Base-by-base conservation (phyloP, 2,797 vertebrate species). In the Mus spretus region DNA sequence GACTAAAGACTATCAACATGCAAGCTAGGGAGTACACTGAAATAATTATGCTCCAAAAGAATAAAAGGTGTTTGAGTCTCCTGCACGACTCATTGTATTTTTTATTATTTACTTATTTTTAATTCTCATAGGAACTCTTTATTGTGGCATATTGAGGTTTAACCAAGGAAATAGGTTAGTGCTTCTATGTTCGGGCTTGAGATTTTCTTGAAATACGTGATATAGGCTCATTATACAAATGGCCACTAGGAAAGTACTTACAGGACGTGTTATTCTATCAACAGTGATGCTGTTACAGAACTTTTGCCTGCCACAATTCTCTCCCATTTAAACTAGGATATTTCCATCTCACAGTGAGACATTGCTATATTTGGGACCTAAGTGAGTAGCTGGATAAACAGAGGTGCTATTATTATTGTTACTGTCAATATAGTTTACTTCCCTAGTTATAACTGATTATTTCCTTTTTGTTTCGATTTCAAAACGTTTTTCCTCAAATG, bases 371-470 rank as follows among this genome's bases (percentile, higher is more conserved):
- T 55, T 67, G 63, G 22, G 20, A 15, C 22, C 67, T 78, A 88
- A 83, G 15, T 74, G 31, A 80, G 94, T 57, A 81, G 17, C 0
- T 40, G 50, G 65, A 72, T 84, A 84, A 70, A 83, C 78, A 90
- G 22, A 57, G n/a, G 31, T 91, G 55, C 50, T 92, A 28, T 53
- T 81, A 37, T 78, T 63, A 84, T 93, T 77, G n/a, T 94, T 91
- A 44, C 88, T 93, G 72, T 81, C 34, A 47, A 81, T 89, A 80
- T 50, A 77, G 65, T 84, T 92, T 96, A 26, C 70, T 90, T 92
- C 44, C 37, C 20, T 55, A 72, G 34, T 40, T 95, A 74, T 44
- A 87, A 94, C 72, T 90, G 37, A 44, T 44, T 44, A 34, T 87
- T 89, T 88, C 81, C 65, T 81, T 81, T 77, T 70, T 80, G 95